phyloP scores from a whole-genome alignment of 2,888 invertebrate species.

The Phymatocera aterrima region DNA sequence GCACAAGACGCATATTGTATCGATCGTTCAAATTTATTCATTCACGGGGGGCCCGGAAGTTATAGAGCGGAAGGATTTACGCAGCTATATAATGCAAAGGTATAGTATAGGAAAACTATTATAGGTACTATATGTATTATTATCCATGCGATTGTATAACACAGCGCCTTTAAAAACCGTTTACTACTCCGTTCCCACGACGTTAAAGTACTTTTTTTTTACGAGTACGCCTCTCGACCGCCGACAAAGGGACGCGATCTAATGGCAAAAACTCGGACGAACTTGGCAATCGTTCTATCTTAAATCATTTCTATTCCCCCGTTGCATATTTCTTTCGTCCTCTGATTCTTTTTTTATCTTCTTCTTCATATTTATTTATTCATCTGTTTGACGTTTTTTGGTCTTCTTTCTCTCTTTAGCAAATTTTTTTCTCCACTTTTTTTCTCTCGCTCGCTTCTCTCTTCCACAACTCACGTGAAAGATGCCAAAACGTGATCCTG shows the following conservation, averaged over 20 bases:
- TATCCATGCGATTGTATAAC: conserved; percentile 30
- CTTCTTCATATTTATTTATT: neutral
- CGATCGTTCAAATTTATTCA: neutral
- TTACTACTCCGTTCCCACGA: conserved; percentile 42
- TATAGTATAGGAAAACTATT: neutral
- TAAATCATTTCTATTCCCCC: conserved; percentile 37
- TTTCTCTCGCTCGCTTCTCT: neutral
- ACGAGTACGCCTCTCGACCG: conserved; percentile 30
- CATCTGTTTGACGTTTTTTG: neutral
- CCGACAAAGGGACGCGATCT: conserved; percentile 43
- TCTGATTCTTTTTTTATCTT: neutral
- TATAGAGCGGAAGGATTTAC: neutral
- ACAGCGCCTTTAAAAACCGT: conserved; percentile 25
- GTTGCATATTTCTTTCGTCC: conserved; percentile 6
- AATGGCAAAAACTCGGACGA: conserved; percentile 42
- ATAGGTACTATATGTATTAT: too few species aligned
- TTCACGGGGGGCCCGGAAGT: neutral
- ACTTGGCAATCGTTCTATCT: conserved; percentile 41
- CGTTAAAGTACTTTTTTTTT: conserved; percentile 40
- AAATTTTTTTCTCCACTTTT: neutral
- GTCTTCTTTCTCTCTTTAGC: neutral
- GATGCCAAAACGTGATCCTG: neutral
- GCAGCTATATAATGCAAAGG: neutral
- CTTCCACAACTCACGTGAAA: neutral
- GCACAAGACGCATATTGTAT: neutral